phyloP scores from a whole-genome alignment of 2,888 invertebrate genomes.

The Alviniconcha strummeri region DNA sequence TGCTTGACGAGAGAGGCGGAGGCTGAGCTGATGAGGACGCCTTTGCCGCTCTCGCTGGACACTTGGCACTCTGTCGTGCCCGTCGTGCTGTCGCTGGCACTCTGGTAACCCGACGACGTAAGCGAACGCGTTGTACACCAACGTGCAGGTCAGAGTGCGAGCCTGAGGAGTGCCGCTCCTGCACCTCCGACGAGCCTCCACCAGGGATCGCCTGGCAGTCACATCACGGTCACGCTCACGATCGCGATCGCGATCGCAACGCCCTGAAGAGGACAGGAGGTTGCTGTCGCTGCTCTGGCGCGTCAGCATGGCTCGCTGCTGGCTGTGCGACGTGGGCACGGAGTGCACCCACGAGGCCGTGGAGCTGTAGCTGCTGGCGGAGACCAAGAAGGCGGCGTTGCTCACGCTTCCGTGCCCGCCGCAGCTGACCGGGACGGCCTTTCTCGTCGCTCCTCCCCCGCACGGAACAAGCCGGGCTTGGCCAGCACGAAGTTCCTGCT shows the following conservation, averaged over 20 bases:
- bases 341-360: slow-evolving; percentile 18
- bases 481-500: not conserved
- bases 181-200: not conserved
- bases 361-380: slow-evolving; percentile 7
- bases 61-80: not conserved
- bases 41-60: not conserved
- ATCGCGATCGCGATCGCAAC: not conserved
- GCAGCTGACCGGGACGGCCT: not conserved
- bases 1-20: no score
- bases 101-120: slow-evolving; percentile 26
- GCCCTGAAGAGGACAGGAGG: not conserved
- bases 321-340: slow-evolving; percentile 8
- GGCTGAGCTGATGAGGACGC: not conserved
- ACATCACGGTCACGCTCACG: not conserved
- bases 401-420: slow-evolving; percentile 1
- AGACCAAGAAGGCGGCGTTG: not conserved
- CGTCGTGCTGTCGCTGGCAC: slow-evolving; percentile 13
- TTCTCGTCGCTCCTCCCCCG: not conserved
- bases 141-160: slow-evolving; percentile 23
- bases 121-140: slow-evolving; percentile 11
- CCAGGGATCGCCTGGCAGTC: not conserved
- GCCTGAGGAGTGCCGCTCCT: not conserved
- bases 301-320: not conserved
- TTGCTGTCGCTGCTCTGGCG: slow-evolving; percentile 15
- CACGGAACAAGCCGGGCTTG: not conserved